These are phyloP conservation scores for Rhopalosiphum nymphaeae DNA, from an alignment of 2,888 invertebrate species.

Conservation along the genomic window DNA sequence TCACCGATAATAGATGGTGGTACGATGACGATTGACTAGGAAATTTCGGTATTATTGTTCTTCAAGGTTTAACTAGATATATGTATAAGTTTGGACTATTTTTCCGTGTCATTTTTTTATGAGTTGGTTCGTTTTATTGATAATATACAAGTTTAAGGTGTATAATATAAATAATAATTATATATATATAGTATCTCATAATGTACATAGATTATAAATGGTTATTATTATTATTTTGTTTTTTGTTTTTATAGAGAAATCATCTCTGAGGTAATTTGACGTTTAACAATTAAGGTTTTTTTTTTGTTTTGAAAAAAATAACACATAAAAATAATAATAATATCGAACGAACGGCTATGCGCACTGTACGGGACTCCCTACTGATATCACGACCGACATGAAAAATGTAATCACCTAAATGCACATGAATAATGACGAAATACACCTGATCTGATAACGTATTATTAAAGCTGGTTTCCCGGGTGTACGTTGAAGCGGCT, in stretches of 20 bases:
- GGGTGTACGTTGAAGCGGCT: neutral
- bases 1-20: neutral
- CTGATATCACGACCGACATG: constrained; percentile 54
- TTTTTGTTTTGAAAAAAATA: constrained; percentile 38
- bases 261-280: constrained; percentile 17
- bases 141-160: neutral
- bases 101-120: constrained; percentile 38
- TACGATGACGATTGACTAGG: constrained; percentile 19
- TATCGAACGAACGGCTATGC: neutral
- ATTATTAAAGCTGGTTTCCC: constrained; percentile 57
- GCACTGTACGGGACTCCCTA: constrained; percentile 52
- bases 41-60: constrained; percentile 39
- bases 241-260: constrained; percentile 28
- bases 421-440: constrained; percentile 63
- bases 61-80: constrained; percentile 33
- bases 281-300: constrained; percentile 29
- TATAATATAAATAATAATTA: neutral
- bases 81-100: neutral
- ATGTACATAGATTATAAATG: neutral
- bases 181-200: neutral
- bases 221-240: neutral
- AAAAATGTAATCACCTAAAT: constrained; percentile 63
- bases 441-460: constrained; percentile 63
- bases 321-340: neutral
- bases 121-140: constrained; percentile 20